A percentile compares a stretch with the other conserved stretches of the same genome.
Conservation (phyloP, 1,140 invertebrate genomes). For the Polyergus mexicanus region DNA sequence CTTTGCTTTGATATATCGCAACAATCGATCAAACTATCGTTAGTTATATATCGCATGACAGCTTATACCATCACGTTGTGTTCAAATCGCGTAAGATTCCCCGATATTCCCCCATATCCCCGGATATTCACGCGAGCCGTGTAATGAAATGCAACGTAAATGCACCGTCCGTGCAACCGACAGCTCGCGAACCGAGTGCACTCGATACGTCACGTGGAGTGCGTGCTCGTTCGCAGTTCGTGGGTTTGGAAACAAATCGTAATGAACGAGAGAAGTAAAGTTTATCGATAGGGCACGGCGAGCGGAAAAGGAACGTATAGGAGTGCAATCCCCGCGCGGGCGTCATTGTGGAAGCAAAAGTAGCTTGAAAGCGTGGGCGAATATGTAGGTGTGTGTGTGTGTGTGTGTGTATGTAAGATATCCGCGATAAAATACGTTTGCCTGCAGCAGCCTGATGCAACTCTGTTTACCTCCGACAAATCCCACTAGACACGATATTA, state of each 20-base stretch:
- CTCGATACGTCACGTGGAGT: constrained; percentile 49
- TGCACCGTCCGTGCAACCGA: constrained; percentile 9
- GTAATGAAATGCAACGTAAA: constrained; percentile 57
- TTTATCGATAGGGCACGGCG: constrained; percentile 25
- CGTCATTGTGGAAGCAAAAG: constrained; percentile 34
- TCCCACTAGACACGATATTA: constrained; percentile 78
- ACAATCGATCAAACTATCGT: background rate
- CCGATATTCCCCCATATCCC: no score
- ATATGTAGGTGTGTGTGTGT: background rate
- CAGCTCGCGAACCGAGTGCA: constrained; percentile 32
- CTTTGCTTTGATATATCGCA: background rate
- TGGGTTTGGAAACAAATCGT: constrained; percentile 55
- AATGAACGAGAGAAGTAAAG: constrained; percentile 50
- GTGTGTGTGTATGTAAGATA: constrained; percentile 60
- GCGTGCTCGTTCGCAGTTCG: constrained; percentile 22
- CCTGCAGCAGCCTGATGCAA: constrained; percentile 69
- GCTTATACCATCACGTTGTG: background rate
- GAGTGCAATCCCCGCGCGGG: constrained; percentile 24
- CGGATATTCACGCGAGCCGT: background rate
- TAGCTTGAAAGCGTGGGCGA: constrained; percentile 6
- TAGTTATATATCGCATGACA: background rate
- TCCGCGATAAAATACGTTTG: constrained; percentile 74
- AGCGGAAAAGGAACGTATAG: constrained; percentile 14
- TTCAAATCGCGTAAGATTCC: background rate
- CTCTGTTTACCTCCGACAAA: constrained; percentile 77